A percentile compares a stretch with the other conserved stretches of the same genome.
Conservation (phyloP, 1,140 invertebrate species). For the Riptortus pedestris region DNA sequence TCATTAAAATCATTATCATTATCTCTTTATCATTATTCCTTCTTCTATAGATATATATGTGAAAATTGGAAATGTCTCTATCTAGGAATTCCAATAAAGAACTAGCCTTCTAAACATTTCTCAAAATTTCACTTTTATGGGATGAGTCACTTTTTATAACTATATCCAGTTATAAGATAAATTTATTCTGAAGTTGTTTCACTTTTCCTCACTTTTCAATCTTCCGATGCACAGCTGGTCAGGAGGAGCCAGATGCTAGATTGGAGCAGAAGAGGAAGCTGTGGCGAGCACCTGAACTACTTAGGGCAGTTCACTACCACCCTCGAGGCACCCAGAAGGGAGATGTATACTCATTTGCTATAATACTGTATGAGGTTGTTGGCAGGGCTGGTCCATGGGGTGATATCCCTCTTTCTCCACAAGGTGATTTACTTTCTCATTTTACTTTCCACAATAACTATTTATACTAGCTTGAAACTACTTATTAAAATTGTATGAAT, state of each 20-base stretch:
- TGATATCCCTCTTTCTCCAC: slow-evolving; percentile 44
- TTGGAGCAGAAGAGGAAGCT: slow-evolving; percentile 43
- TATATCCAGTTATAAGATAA: too few species aligned
- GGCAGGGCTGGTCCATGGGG: slow-evolving; percentile 60
- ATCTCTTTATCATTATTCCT: too few species aligned
- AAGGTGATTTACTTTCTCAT: slow-evolving; percentile 41
- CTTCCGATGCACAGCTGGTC: slow-evolving; percentile 43
- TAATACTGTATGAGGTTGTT: slow-evolving; percentile 61
- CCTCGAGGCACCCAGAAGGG: slow-evolving; percentile 57
- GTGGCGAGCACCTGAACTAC: slow-evolving; percentile 58
- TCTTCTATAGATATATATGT: too few species aligned
- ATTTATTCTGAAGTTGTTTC: too few species aligned
- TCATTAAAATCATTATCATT: too few species aligned
- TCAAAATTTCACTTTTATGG: too few species aligned
- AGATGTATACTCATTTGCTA: slow-evolving; percentile 58
- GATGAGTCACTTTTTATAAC: too few species aligned
- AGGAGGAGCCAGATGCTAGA: slow-evolving; percentile 43
- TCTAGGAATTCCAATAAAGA: too few species aligned
- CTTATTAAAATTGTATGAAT: not conserved
- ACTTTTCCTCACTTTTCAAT: too few species aligned
- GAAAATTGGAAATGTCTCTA: too few species aligned
- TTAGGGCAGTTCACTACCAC: slow-evolving; percentile 38
- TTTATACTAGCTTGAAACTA: not conserved
- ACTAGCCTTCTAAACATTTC: too few species aligned
- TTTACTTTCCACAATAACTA: not conserved